These are phyloP conservation scores for Cryptophagus acutangulus DNA, from an alignment of 2,888 invertebrate species.

Conservation along the genomic window DNA sequence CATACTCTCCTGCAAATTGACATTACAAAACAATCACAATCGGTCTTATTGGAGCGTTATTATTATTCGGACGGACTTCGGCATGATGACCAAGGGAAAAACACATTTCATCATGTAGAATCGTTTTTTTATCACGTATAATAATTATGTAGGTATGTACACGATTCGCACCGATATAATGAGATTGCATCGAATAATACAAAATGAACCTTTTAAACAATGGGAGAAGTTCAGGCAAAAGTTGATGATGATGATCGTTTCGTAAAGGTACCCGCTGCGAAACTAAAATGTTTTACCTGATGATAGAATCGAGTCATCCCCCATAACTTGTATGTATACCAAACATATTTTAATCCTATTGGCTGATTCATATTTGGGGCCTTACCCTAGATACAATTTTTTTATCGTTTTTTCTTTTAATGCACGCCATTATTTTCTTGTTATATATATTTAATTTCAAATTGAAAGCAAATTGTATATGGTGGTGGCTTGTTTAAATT, in stretches of 20 bases:
- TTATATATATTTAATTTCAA: too few species aligned
- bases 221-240: neutral
- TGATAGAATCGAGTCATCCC: constrained; percentile 31
- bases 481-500: too few species aligned
- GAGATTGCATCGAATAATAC: neutral
- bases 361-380: too few species aligned
- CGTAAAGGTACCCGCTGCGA: constrained; percentile 27
- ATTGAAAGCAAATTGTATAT: too few species aligned
- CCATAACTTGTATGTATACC: constrained; percentile 35
- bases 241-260: constrained; percentile 7
- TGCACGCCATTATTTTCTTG: too few species aligned
- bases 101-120: too few species aligned
- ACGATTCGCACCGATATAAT: constrained; percentile 5
- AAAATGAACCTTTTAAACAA: constrained; percentile 4
- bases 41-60: too few species aligned
- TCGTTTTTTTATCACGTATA: too few species aligned
- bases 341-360: constrained; percentile 42
- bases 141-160: constrained; percentile 4
- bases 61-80: too few species aligned
- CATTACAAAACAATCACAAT: too few species aligned
- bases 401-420: neutral
- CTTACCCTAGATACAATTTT: neutral
- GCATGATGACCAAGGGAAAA: too few species aligned
- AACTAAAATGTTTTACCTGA: constrained; percentile 34
- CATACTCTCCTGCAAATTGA: constrained; percentile 65